Evolutionary conservation across 2,797 vertebrate genomes (phyloP).

Genomic region (Pangasius macronema): DNA sequence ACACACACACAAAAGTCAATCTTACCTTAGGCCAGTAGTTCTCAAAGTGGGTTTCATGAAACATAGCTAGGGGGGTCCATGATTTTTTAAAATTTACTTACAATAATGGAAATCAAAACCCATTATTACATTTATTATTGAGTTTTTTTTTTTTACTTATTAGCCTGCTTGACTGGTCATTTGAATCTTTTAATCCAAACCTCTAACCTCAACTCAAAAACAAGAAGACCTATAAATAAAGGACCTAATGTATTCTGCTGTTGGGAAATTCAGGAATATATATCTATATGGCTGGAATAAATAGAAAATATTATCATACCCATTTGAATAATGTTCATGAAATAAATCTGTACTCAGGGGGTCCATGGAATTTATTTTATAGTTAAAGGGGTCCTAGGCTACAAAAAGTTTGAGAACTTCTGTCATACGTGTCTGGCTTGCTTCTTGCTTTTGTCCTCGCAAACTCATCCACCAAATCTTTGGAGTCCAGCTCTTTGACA

Average conservation of each 20-base stretch:
- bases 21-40: too few species aligned
- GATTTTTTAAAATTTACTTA: too few species aligned
- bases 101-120: background rate
- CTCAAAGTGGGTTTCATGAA: too few species aligned
- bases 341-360: background rate
- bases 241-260: background rate
- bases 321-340: background rate
- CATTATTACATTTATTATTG: background rate
- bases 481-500: background rate
- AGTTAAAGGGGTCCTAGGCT: background rate
- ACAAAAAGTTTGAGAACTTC: background rate
- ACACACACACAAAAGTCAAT: too few species aligned
- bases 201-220: background rate
- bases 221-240: background rate
- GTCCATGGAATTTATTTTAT: background rate
- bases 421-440: background rate
- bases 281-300: background rate
- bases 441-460: background rate
- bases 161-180: too few species aligned
- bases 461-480: background rate
- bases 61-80: too few species aligned
- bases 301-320: background rate
- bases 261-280: background rate
- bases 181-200: background rate
- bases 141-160: too few species aligned